phyloP scores from a whole-genome alignment of 2,797 vertebrate species.

The Todus mexicanus region DNA sequence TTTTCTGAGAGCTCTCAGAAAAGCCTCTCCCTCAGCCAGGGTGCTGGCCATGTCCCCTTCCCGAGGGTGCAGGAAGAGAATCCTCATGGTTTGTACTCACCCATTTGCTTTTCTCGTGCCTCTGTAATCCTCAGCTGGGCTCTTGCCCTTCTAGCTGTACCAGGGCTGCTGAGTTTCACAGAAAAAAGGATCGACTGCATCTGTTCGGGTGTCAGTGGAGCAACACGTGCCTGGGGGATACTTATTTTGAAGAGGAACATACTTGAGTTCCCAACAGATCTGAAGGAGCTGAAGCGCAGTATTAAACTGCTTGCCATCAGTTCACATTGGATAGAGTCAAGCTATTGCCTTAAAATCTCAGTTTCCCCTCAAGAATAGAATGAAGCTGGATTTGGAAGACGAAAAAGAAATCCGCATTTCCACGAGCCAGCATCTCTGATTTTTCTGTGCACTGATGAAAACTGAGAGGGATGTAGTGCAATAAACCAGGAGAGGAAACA shows the following conservation, averaged over 20 bases:
- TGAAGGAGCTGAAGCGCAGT: not conserved
- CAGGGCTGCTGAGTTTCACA: not conserved
- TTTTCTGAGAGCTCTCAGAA: not conserved
- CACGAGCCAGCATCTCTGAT: not conserved
- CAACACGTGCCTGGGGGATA: not conserved
- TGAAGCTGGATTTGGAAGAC: not conserved
- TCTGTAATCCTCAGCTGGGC: not conserved
- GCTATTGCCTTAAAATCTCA: not conserved
- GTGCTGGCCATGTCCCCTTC: not conserved
- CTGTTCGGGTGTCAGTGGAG: not conserved
- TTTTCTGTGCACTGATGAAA: not conserved
- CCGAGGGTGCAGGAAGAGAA: fast-evolving
- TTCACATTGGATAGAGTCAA: not conserved
- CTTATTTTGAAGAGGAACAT: not conserved
- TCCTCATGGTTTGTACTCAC: fast-evolving
- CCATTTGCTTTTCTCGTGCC: not conserved
- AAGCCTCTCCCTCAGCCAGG: not conserved
- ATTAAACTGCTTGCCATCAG: not conserved
- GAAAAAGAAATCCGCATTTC: not conserved
- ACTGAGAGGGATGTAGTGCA: not conserved
- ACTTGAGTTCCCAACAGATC: not conserved
- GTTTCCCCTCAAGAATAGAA: not conserved
- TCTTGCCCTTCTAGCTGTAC: not conserved
- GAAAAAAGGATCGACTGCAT: not conserved
- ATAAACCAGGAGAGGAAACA: not conserved